Conservation (phyloP, 2,888 invertebrate genomes). For the Drosophila rellima region DNA sequence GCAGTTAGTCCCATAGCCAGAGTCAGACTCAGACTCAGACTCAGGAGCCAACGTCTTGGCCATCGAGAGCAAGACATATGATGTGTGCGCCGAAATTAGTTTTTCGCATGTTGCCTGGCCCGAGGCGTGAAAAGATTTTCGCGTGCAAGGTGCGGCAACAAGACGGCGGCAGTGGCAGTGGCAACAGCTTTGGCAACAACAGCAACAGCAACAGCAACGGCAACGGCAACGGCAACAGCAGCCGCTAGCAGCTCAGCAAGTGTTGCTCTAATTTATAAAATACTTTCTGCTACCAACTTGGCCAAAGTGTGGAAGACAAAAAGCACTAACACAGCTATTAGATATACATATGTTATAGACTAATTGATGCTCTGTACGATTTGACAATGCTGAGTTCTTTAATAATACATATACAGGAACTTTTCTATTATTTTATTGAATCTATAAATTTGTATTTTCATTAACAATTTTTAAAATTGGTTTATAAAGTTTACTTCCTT, state of each 20-base stretch:
- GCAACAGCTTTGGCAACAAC: constrained; percentile 28
- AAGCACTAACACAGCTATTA: constrained; percentile 8
- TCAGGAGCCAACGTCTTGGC: constrained; percentile 6
- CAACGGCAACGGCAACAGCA: constrained; percentile 31
- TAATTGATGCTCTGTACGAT: constrained; percentile 37
- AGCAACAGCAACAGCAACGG: constrained; percentile 25
- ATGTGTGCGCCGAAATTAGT: constrained; percentile 80
- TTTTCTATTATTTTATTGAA: too few relatives aligned
- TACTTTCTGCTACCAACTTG: constrained; percentile 73
- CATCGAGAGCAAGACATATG: constrained; percentile 64
- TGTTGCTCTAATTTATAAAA: constrained; percentile 81
- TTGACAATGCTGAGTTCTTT: neutral
- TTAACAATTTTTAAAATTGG: too few relatives aligned
- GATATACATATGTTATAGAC: constrained; percentile 15
- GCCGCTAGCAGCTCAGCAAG: constrained; percentile 55
- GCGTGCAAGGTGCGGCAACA: constrained; percentile 77
- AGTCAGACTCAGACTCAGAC: constrained; percentile 6
- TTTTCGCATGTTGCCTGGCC: constrained; percentile 75
- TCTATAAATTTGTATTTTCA: too few relatives aligned
- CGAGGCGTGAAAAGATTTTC: constrained; percentile 79
- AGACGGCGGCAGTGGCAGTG: constrained; percentile 6
- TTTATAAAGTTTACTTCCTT: too few relatives aligned
- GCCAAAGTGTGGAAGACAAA: constrained; percentile 35
- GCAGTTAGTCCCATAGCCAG: constrained; percentile 5
- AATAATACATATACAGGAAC: too few relatives aligned